Base-by-base conservation (phyloP, 92 coral and sea anemone species). In the Palythoa caribaeorum region DNA sequence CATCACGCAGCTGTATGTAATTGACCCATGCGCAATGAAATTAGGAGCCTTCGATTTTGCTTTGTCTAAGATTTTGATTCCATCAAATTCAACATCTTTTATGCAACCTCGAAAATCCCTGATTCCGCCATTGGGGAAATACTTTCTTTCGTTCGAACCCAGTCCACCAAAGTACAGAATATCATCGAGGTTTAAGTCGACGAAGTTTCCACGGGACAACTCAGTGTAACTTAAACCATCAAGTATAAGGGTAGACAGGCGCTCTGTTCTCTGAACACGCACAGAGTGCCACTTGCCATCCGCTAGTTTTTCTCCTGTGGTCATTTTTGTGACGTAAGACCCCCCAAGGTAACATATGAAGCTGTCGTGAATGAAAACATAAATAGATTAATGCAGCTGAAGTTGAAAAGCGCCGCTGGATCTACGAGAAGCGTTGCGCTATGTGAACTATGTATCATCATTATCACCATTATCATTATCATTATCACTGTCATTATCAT, bases 221-320 rank as follows among this genome's bases (percentile, higher is more conserved):
- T 70, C 60, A 1, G 87, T 66, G 40, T 50, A 74, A 1, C 40
- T 38, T 5, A 51, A 71, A 6, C 77, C 52, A 53, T 96, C 98
- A 37, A 96, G 73, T 39, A 83, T 37, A 1, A 96, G 86, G 0
- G 35, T 21, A 1, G 95, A 85, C 38, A 47, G 65, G 4, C 94
- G 90, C 3, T 91, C 89, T 2, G 87, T 55, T 38, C 98, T 94
- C 13, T 54, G 51, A 5, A 96, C 84, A 9, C 77, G 72, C 47
- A 95, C 96, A 21, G 80, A 80, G 91, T 96, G 99, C 99, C 99
- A 96, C 5, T 57, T 52, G 55, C 95, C 96, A 78, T 96, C 94
- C 59, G 89, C 93, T 38, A 96, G 83, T 2, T 92, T 57, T 63
- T 91, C 91, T 5, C 95, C 97, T 7, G 54, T 85, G 55, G 55